These are phyloP conservation scores for Casuarius casuarius DNA, from an alignment of 2,113 vertebrate species.

Conservation along the genomic window DNA sequence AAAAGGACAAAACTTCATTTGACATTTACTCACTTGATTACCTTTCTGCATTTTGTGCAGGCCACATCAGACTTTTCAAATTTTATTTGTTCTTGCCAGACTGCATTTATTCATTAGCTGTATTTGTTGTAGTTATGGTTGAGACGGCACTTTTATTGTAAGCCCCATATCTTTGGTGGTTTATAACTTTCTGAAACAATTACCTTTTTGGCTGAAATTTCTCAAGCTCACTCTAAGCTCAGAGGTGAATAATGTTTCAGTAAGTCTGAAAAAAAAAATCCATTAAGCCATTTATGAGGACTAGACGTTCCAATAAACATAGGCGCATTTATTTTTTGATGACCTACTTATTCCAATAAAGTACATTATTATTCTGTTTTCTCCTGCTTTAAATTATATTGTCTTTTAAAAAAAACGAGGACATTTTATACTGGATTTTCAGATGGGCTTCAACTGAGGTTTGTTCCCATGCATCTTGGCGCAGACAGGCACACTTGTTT, in stretches of 20 bases:
- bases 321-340: constrained; percentile 69
- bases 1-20: constrained; percentile 65
- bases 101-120: constrained; percentile 71
- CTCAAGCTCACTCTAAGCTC: constrained; percentile 68
- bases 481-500: neutral
- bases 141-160: constrained; percentile 72
- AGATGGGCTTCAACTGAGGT: neutral
- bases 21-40: constrained; percentile 72
- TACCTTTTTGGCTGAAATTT: constrained; percentile 75
- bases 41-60: constrained; percentile 59
- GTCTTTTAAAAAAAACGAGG: constrained; percentile 51
- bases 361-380: constrained; percentile 69
- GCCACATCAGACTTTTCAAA: constrained; percentile 61
- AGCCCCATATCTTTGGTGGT: constrained; percentile 69
- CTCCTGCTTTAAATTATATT: constrained; percentile 57
- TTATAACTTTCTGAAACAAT: constrained; percentile 77
- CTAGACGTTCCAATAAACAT: constrained; percentile 66
- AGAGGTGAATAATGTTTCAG: constrained; percentile 72
- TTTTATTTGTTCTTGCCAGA: constrained; percentile 74
- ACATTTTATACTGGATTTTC: constrained; percentile 43
- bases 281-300: constrained; percentile 73
- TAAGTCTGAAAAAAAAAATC: constrained; percentile 71
- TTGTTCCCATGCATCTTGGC: constrained; percentile 1
- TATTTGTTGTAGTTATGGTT: constrained; percentile 74
- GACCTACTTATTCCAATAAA: constrained; percentile 73